These are phyloP conservation scores for Brachionus sp. DNA, from an alignment of 1,140 invertebrate genomes.

Conservation along the genomic window DNA sequence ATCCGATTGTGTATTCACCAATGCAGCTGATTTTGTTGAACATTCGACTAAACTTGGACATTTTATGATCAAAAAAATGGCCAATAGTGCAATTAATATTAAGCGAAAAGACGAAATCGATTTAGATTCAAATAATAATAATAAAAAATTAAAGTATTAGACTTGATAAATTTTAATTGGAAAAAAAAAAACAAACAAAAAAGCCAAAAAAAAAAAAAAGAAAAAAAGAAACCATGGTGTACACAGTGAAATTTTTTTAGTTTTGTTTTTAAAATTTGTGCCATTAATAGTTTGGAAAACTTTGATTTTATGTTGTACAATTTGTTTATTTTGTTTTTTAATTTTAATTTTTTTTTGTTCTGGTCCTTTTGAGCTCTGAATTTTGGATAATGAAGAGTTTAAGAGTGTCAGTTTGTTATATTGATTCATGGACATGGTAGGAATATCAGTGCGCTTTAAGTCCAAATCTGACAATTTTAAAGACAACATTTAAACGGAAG, in stretches of 20 bases:
- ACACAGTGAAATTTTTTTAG: conserved; percentile 35
- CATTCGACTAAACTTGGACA: not conserved
- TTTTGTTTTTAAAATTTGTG: conserved; percentile 11
- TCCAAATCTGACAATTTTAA: not conserved
- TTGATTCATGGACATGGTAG: not conserved
- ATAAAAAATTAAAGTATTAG: conserved; percentile 26
- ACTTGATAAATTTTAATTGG: not conserved
- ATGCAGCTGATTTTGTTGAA: not conserved
- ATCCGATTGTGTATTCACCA: not conserved
- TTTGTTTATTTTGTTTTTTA: not conserved
- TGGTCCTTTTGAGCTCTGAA: not conserved
- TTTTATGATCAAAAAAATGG: not conserved
- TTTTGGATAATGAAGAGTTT: not conserved
- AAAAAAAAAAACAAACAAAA: not conserved
- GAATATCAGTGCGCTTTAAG: not conserved
- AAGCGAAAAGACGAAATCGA: conserved; percentile 9
- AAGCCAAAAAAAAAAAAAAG: not conserved
- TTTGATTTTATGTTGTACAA: conserved; percentile 16
- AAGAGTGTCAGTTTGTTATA: not conserved
- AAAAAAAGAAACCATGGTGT: not conserved
- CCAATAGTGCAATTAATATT: not conserved
- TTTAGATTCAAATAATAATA: not conserved
- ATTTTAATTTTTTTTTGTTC: not conserved
- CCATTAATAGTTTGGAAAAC: conserved; percentile 9
- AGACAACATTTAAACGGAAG: not conserved